These are phyloP conservation scores for Melieria omissa DNA, from an alignment of 2,888 invertebrate species.

Conservation along the genomic window DNA sequence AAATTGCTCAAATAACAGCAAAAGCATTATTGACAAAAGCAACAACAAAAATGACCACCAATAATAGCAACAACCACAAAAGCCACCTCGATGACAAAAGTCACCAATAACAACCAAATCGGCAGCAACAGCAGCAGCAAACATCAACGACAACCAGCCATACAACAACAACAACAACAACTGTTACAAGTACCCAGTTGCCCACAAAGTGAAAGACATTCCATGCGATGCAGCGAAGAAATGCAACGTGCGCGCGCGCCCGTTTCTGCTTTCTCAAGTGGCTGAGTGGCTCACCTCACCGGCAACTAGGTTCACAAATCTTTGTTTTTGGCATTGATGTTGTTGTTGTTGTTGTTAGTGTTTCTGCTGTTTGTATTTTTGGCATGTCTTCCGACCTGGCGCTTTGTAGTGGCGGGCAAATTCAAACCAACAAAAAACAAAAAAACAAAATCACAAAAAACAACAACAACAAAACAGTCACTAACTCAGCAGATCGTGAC, in stretches of 20 bases:
- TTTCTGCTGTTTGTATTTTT: background rate
- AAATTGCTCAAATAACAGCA: too few species aligned
- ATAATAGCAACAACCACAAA: too few species aligned
- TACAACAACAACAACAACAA: background rate
- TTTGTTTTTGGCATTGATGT: background rate
- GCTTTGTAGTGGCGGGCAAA: background rate
- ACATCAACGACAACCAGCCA: background rate
- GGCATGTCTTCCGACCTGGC: background rate
- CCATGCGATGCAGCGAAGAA: slow-evolving; percentile 36
- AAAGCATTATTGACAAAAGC: too few species aligned
- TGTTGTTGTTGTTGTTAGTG: background rate
- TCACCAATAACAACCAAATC: too few species aligned
- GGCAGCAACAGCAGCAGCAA: background rate
- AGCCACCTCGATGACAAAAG: too few species aligned
- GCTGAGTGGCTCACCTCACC: background rate
- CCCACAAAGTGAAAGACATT: slow-evolving; percentile 55
- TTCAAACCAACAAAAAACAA: background rate
- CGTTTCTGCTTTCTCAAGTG: slow-evolving; percentile 3
- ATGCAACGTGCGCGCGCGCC: too few species aligned
- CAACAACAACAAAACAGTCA: slow-evolving; percentile 44
- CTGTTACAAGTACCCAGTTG: background rate
- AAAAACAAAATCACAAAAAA: background rate
- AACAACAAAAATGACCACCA: too few species aligned
- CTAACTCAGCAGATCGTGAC: slow-evolving; percentile 66
- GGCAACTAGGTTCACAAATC: background rate